Percentiles rank a stretch among this genome's conserved stretches.
Evolutionary conservation across 2,113 vertebrate genomes (phyloP).

Genomic region (Spilogale gracilis): DNA sequence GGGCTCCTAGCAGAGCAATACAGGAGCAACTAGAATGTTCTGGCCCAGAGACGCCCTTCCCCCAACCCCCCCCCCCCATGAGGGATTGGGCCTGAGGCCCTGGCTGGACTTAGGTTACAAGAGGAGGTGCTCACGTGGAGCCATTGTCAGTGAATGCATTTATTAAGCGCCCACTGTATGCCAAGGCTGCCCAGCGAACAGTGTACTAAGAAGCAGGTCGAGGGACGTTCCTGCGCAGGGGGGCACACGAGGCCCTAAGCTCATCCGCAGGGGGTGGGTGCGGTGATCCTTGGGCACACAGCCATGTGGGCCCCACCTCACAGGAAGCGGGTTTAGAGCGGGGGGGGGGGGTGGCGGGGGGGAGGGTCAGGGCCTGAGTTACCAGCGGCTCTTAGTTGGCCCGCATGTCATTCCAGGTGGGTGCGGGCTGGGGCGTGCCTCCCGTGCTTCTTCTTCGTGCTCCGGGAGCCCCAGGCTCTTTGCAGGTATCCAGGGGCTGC

Average conservation of each 20-base stretch:
- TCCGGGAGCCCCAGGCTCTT: fast-evolving
- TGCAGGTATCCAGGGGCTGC: no score
- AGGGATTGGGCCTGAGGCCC: neutral
- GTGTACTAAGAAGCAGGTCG: neutral
- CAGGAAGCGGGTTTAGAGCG: fast-evolving
- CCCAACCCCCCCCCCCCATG: neutral
- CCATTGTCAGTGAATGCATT: neutral
- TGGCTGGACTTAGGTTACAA: neutral
- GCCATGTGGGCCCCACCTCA: fast-evolving
- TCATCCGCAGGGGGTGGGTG: neutral
- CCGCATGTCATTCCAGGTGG: no score
- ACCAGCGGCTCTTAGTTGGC: neutral
- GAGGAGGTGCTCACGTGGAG: neutral
- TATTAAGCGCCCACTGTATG: neutral
- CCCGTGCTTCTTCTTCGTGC: fast-evolving
- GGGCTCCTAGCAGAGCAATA: fast-evolving
- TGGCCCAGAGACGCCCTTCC: neutral
- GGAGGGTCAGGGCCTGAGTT: neutral
- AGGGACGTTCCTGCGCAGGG: no score
- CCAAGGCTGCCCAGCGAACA: neutral
- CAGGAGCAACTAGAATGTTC: neutral
- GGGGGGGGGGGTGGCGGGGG: no score
- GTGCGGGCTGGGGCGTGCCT: neutral
- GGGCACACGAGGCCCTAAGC: fast-evolving
- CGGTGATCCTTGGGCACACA: fast-evolving